Base-by-base conservation (phyloP, 2,113 vertebrate genomes). In the Lamprotornis superbus region DNA sequence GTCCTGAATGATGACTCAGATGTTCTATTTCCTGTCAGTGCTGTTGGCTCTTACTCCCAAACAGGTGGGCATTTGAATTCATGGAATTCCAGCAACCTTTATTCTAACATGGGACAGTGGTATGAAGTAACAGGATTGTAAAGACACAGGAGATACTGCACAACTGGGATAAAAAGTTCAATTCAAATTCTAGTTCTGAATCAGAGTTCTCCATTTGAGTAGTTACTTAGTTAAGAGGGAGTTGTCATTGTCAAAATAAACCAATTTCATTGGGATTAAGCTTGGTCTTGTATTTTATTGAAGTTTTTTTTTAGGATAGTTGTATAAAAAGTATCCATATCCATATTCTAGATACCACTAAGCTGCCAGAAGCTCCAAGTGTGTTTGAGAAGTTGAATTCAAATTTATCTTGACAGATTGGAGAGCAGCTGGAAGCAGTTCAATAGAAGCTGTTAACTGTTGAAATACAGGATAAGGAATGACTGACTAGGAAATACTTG, bases 11-110 rank as follows among this genome's bases (percentile, higher is more conserved):
- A 98, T 42, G 98, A 98, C 92, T 95, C 98, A 0, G 98, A 98
- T 40, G 96, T 99, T 96, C 98, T 99, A 3, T 99, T 99, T 81
- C 99, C 99, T 11, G 91, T 99, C 89, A 98, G 97, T 59, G 92
- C 98, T 8, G 73, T 96, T 68, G 98, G 97, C 71, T 96, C 98
- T 42, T 98, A 98, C 60, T 91, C 97, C 37, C 98, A 98, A 33
- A 95, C 98, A 97, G 99, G 99, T 99, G 97, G 53, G 95, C 87
- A 73, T 70, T 50, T 79, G 56, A 60, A 55, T n/a, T 35, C 27
- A 31, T 21, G 28, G 15, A 71, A 80, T 89, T 52, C 33, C 46
- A 91, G 11, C 50, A 70, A 44, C 27, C 2, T 81, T 83, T 57
- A 2, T 76, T 87, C 18, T 83, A n/a, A 15, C 19, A 9, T 2